Conservation (phyloP, 2,797 vertebrate species). For the Arctocebus calabarensis region DNA sequence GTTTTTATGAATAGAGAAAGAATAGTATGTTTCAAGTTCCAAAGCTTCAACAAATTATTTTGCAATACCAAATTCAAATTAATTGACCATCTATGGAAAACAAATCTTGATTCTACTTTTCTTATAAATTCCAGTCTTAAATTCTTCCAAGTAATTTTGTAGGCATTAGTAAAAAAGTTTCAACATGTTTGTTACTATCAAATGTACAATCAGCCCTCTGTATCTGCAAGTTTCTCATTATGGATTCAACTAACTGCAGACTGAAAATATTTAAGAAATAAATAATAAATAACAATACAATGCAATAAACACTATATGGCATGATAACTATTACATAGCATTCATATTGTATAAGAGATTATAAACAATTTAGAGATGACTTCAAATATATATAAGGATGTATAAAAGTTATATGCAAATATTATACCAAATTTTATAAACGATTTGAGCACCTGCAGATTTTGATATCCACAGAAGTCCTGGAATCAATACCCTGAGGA, state of each 20-base stretch:
- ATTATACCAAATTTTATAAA: neutral
- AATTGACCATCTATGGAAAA: slow-evolving; percentile 57
- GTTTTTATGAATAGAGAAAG: slow-evolving; percentile 9
- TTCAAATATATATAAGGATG: neutral
- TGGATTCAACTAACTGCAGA: neutral
- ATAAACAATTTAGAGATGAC: neutral
- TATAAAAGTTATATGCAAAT: neutral
- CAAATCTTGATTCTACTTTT: slow-evolving; percentile 36
- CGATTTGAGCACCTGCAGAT: neutral
- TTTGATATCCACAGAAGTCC: neutral
- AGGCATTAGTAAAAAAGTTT: slow-evolving; percentile 21
- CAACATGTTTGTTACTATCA: slow-evolving; percentile 54
- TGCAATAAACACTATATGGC: neutral
- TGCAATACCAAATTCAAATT: slow-evolving; percentile 42
- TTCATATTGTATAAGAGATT: neutral
- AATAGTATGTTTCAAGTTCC: slow-evolving; percentile 55
- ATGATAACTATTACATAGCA: neutral
- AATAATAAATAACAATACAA: neutral
- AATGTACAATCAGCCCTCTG: neutral
- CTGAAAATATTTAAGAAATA: neutral
- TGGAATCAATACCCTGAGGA: neutral
- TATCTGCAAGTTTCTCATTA: neutral
- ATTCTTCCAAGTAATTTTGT: slow-evolving; percentile 47
- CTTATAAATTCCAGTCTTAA: slow-evolving; percentile 37
- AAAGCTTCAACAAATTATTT: slow-evolving; percentile 60